Conservation (phyloP, 2,113 vertebrate genomes). For the Pterocles burchelli region DNA sequence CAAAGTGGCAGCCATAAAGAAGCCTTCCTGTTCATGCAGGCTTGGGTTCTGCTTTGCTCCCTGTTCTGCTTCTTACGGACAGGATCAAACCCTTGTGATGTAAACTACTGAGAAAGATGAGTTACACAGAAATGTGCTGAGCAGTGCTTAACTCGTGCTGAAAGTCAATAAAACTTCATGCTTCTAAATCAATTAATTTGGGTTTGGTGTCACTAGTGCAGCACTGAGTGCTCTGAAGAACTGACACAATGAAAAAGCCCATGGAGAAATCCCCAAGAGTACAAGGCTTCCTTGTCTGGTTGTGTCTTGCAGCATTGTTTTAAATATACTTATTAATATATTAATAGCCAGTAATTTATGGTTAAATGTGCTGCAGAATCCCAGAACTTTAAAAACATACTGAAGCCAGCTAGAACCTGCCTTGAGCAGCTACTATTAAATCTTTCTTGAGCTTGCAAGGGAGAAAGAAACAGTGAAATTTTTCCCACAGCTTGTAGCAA, state of each 20-base stretch:
- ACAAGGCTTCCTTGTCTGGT: background rate
- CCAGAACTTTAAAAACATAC: background rate
- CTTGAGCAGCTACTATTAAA: background rate
- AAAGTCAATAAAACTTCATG: background rate
- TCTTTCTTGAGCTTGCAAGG: background rate
- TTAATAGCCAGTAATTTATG: background rate
- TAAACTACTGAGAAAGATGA: background rate
- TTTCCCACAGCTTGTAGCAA: background rate
- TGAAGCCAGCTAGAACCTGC: background rate
- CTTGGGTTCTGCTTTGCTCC: background rate
- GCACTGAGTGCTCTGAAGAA: background rate
- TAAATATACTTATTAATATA: background rate
- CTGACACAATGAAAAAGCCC: background rate
- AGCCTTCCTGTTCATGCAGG: background rate
- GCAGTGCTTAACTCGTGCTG: background rate
- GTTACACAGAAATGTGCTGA: background rate
- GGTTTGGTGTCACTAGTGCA: background rate
- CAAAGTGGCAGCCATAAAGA: background rate
- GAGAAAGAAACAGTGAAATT: background rate
- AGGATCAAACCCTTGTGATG: background rate
- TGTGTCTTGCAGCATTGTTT: background rate
- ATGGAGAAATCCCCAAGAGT: background rate
- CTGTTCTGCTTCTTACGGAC: background rate
- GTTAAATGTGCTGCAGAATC: background rate
- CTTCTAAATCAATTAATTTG: background rate